Evolutionary conservation across 2,888 invertebrate genomes (phyloP), one percentile per base, ranked within the genome.

Genomic region (Sinohyriopsis cumingii): DNA sequence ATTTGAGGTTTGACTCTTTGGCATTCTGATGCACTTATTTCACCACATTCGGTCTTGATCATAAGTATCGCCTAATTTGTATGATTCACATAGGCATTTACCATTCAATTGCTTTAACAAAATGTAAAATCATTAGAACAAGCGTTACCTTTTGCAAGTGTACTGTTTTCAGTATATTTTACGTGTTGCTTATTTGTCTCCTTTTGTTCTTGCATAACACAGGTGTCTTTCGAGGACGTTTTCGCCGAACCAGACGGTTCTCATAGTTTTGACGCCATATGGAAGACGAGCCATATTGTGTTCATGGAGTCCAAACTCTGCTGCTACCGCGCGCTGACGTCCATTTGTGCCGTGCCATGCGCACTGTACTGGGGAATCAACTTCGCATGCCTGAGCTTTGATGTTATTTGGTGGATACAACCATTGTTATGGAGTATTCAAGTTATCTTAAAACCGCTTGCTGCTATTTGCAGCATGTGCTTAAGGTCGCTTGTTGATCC

Each of bases 321-420:
- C 88, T 94, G 94, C 88, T 94, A 94, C 91, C 92, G 93, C 6
- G 88, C 93, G 64, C 91, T 94, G 59, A 92, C 93, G 1, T 92
- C 94, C 64, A 81, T 94, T 28, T 90, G 93, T 12, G 94, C 94
- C 0, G 93, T 94, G 7, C 91, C 94, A 22, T 91, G 93, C 67
- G 94, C 94, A 0, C 90, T 94, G 73, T 90, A 92, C 77, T 91
- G 94, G 57, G 94, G 83, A 18, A 68, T 79, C 63, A 67, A 80
- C 59, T 83, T 83, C 57, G 82, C 83, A 5, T 78, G 76, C 80
- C 90, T 94, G 19, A 93, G 94, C 7, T 94, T 94, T 86, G 92
- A 72, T 22, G 73, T 76, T 63, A 79, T 83, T 25, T 83, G 83
- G 83, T 75, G 71, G 54, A 71, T 63, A 45, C 76, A 76, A 19